Percentiles rank a stretch among this genome's conserved stretches.
Evolutionary conservation across 2,113 vertebrate species (phyloP).

Genomic region (Pao palembangensis): DNA sequence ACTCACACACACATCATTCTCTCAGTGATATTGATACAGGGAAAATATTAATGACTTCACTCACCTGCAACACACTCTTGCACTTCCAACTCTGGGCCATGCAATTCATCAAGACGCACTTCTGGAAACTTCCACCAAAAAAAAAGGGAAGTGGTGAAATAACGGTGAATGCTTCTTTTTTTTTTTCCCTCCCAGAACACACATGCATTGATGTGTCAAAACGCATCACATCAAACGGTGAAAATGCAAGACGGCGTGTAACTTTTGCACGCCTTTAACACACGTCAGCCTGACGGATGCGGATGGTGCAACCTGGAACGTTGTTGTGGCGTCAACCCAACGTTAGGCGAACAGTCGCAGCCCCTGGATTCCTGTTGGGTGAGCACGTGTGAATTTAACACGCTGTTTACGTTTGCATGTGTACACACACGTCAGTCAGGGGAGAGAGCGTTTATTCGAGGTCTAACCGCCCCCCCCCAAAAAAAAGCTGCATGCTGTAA

Average conservation of each 20-base stretch:
- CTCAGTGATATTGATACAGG: constrained; percentile 72
- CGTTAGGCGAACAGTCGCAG: background rate
- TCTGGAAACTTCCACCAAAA: constrained; percentile 51
- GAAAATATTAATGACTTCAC: constrained; percentile 76
- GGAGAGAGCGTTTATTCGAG: too few species aligned
- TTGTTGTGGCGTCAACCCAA: too few species aligned
- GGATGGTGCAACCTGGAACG: constrained; percentile 6
- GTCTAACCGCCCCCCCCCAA: too few species aligned
- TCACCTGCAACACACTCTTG: constrained; percentile 71
- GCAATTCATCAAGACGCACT: constrained; percentile 67
- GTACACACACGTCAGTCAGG: background rate
- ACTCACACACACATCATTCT: constrained; percentile 46
- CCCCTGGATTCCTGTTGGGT: constrained; percentile 19
- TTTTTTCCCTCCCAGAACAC: constrained; percentile 20
- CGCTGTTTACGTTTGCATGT: constrained; percentile 30
- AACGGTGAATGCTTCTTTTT: constrained; percentile 37
- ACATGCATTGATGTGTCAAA: constrained; percentile 28
- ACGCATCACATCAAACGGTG: constrained; percentile 46
- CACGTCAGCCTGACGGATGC: constrained; percentile 15
- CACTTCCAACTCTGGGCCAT: constrained; percentile 67
- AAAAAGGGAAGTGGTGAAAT: constrained; percentile 46
- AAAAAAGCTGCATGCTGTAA: too few species aligned
- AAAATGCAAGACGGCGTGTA: constrained; percentile 60
- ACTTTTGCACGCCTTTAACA: constrained; percentile 54
- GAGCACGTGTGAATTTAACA: constrained; percentile 22